Evolutionary conservation across 2,888 invertebrate species (phyloP).

Genomic region (Aspidapion aeneum): DNA sequence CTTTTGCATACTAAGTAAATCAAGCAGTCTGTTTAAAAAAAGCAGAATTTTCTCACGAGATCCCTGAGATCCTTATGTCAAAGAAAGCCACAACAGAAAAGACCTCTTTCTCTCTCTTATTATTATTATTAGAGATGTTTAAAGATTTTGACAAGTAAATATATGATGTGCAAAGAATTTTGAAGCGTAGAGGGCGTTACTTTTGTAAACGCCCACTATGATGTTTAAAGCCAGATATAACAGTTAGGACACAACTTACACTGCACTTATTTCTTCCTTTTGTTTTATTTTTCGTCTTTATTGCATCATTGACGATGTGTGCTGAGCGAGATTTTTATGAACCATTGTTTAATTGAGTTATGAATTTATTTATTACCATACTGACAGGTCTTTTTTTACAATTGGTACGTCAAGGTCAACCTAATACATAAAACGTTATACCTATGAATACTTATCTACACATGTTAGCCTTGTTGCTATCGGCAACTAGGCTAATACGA

Average conservation of each 20-base stretch:
- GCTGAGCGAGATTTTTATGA: background rate
- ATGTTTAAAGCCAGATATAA: constrained; percentile 4
- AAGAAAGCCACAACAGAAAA: background rate
- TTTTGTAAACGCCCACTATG: constrained; percentile 32
- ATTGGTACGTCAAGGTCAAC: too few relatives aligned
- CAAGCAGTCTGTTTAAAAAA: background rate
- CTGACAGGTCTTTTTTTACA: too few relatives aligned
- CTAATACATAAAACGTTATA: too few relatives aligned
- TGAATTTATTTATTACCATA: background rate
- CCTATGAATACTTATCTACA: too few relatives aligned
- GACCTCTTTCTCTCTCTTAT: background rate
- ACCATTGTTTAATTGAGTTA: background rate
- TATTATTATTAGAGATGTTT: constrained; percentile 18
- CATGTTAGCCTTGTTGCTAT: too few relatives aligned
- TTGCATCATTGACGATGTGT: background rate
- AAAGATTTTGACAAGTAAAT: constrained; percentile 32
- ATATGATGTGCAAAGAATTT: constrained; percentile 32
- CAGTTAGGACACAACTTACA: constrained; percentile 1
- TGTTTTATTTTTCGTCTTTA: background rate
- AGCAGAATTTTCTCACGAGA: constrained; percentile 1
- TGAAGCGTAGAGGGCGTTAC: constrained; percentile 33
- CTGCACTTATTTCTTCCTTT: constrained; percentile 3
- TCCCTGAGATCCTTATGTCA: background rate
- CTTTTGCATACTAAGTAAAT: constrained; percentile 2
- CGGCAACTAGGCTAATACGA: too few relatives aligned